Evolutionary conservation across 2,113 vertebrate genomes (phyloP).

Genomic region (Prolemur simus): DNA sequence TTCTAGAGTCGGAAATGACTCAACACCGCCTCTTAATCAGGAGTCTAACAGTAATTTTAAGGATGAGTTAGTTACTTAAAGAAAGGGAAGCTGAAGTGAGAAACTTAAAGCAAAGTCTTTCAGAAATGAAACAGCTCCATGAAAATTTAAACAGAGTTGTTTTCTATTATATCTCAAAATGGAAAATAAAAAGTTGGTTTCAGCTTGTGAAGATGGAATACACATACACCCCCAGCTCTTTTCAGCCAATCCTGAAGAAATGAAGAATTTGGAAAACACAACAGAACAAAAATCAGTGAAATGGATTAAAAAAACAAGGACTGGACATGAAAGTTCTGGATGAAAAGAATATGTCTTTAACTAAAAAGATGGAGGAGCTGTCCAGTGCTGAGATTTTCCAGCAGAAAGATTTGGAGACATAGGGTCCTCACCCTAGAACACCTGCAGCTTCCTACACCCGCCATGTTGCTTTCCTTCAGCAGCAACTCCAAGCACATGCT

Average conservation of each 20-base stretch:
- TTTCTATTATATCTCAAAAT: no score
- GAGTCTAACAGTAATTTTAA: no score
- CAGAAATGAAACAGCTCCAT: no score
- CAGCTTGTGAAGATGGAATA: no score
- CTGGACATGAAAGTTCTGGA: constrained; percentile 91
- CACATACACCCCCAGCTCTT: constrained; percentile 87
- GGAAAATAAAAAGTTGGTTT: no score
- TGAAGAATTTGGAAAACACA: constrained; percentile 85
- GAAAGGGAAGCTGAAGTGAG: no score
- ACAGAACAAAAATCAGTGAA: constrained; percentile 87
- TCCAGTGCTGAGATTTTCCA: constrained; percentile 89
- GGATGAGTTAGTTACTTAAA: no score
- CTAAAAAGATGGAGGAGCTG: constrained; percentile 89
- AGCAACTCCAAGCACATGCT: constrained; percentile 90
- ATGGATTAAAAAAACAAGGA: constrained; percentile 93
- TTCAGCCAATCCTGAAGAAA: constrained; percentile 89
- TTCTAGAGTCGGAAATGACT: no score
- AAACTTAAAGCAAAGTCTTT: no score
- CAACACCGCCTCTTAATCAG: no score
- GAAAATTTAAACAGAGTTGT: no score
- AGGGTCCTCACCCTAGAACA: constrained; percentile 87
- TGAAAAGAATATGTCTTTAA: constrained; percentile 90
- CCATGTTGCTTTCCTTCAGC: constrained; percentile 89
- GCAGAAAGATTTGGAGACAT: constrained; percentile 93
- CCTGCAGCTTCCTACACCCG: constrained; percentile 86